Base-by-base conservation (phyloP, 2,797 vertebrate species). In the Mormyrops boulengeri region DNA sequence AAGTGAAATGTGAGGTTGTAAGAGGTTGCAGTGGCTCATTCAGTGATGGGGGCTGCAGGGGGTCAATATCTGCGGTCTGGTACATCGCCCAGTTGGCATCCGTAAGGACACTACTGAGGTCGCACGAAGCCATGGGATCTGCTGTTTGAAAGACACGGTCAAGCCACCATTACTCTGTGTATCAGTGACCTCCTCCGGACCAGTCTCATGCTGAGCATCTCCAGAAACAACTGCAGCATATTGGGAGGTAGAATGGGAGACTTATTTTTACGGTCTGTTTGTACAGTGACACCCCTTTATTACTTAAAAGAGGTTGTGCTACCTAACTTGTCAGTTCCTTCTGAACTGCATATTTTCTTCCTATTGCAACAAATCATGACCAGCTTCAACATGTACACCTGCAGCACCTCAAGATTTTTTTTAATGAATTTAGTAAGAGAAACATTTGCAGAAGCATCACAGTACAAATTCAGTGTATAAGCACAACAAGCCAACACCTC, bases 41-140 rank as follows among this genome's bases (percentile, higher is more conserved):
- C 89, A 88, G 17, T 7, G 47, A 52, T 34, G 69, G 49, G 47
- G 49, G 26, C 12, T 50, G 91, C 19, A 94, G 88, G 26, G 4
- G 66, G 73, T 96, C 95, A 2, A 92, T 88, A 52, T 95, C 92
- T 0, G 96, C 94, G 0, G 92, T 93, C 91, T 97, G 97, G 93
- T 99, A 99, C 96, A 99, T 96, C 84, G 98, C 94, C 0, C 96
- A 95, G 94, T 98, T 97, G 89, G 97, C 98, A 91, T 96, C 95
- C 4, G 97, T 99, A 66, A 99, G 95, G 90, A 99, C 95, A 90
- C 95, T 97, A 95, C 98, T 98, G 88, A 99, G 97, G 93, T 97
- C 96, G 0, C 95, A 96, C 90, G 95, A 95, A 0, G 97, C 97
- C 94, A 95, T 96, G 89, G 90, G 30, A 17, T 55, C 62, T 66